These are phyloP conservation scores for Zelostemma sp. DNA, from an alignment of 1,140 invertebrate species.

Conservation along the genomic window DNA sequence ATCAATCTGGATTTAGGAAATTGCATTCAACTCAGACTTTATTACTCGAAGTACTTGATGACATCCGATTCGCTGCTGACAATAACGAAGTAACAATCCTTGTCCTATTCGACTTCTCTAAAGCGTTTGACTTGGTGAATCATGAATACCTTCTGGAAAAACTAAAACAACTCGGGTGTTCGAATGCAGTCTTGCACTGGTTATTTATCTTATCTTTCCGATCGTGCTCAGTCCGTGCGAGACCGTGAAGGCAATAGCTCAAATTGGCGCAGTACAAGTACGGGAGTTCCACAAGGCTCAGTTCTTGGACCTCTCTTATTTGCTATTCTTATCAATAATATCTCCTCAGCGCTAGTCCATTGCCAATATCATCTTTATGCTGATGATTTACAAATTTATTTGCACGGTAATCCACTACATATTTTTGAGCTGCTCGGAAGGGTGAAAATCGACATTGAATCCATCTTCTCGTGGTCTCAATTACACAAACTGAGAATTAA, in stretches of 20 bases:
- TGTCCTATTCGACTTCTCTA: constrained; percentile 51
- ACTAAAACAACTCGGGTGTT: constrained; percentile 1
- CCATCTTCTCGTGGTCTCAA: not conserved
- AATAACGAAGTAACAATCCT: constrained; percentile 39
- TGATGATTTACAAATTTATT: not conserved
- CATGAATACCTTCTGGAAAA: constrained; percentile 12
- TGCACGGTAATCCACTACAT: not conserved
- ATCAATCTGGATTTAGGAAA: constrained; percentile 51
- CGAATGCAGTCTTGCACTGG: not conserved
- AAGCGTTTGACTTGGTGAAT: constrained; percentile 50
- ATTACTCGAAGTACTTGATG: constrained; percentile 47
- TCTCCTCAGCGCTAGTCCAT: not conserved
- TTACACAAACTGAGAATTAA: too few relatives aligned
- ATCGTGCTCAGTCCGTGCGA: too few relatives aligned
- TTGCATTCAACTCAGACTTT: constrained; percentile 48
- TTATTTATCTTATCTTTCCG: too few relatives aligned
- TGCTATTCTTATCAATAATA: not conserved
- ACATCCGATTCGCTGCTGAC: constrained; percentile 48
- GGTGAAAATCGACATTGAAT: not conserved
- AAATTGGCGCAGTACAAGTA: too few relatives aligned
- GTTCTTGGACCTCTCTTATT: not conserved
- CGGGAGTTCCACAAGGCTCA: too few relatives aligned
- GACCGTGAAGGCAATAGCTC: too few relatives aligned
- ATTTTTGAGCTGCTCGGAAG: not conserved
- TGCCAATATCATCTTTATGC: not conserved